Percentiles rank a stretch among this genome's conserved stretches.
These are phyloP conservation scores for Drosophila quadrilineata DNA, from an alignment of 1,140 invertebrate genomes.

Conservation along the genomic window DNA sequence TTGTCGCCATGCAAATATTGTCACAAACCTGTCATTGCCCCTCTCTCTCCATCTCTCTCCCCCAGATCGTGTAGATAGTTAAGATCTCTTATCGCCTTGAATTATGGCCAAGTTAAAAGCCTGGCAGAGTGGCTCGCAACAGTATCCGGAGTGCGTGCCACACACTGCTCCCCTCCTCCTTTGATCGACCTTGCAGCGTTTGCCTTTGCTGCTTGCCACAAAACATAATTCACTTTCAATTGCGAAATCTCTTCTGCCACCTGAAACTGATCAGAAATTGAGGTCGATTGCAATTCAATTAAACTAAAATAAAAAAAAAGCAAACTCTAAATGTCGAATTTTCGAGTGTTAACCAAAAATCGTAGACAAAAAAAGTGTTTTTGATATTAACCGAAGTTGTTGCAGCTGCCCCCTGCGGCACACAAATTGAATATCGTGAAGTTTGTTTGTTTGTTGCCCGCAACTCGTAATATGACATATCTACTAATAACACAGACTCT, in stretches of 20 bases:
- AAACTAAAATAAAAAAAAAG: constrained; percentile 11
- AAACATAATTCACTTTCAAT: constrained; percentile 28
- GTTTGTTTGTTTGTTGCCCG: constrained; percentile 15
- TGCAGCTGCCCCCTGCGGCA: constrained; percentile 47
- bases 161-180: constrained; percentile 22
- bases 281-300: constrained; percentile 29
- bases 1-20: constrained; percentile 70
- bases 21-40: constrained; percentile 35
- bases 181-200: constrained; percentile 45
- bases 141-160: background rate
- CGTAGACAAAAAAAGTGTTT: constrained; percentile 30
- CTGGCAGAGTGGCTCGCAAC: constrained; percentile 53
- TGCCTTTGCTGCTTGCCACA: constrained; percentile 35
- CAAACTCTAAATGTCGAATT: constrained; percentile 67
- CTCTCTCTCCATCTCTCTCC: constrained; percentile 15
- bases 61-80: constrained; percentile 76
- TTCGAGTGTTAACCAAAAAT: constrained; percentile 64
- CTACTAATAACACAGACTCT: constrained; percentile 61
- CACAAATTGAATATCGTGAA: constrained; percentile 67
- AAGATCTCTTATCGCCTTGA: constrained; percentile 73
- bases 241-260: constrained; percentile 11
- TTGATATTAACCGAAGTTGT: constrained; percentile 44
- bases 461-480: constrained; percentile 71
- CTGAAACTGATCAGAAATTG: constrained; percentile 3
- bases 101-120: constrained; percentile 76